Evolutionary conservation across 1,140 invertebrate species (phyloP), one percentile per base, ranked within the genome.

Genomic region (Drosophila paulistorum): DNA sequence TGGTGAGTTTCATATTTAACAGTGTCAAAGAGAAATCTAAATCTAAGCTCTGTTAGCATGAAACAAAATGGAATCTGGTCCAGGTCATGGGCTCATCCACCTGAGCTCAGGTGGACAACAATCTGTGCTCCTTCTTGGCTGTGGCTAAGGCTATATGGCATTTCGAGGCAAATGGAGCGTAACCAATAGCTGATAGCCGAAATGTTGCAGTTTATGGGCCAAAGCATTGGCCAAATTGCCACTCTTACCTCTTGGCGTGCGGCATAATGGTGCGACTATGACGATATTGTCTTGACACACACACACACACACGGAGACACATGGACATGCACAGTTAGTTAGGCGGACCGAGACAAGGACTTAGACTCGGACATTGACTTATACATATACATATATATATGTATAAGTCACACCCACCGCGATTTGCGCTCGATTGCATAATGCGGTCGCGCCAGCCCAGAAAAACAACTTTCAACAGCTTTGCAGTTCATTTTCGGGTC

Each of bases 181-280:
- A 86, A 77, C 79, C 83, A 87, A 86, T 83, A 79, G 76, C 83
- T 86, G 76, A 87, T 86, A 87, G 83, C 79, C 79, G 55, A 74
- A 86, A 86, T 86, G 70, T 79, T 86, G 72, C 72, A 83, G 79
- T 87, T 87, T 87, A 83, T 86, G 83, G 17, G 62, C 66, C 75
- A 71, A 58, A 65, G 42, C 79, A 71, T 70, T 81, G 67, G 79
- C 79, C 76, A 87, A 87, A 86, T 87, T 79, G 79, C 67, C 77
- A 69, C 45, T 23, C 9, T 37, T 37, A 5, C 20, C 17, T 51
- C 45, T 87, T 79, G 79, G 66, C 82, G 68, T 85, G 77, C 68
- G 70, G 65, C 78, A 81, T 81, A 80, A 77, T 69, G 77, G 74
- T 74, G 63, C 78, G 63, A 71, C 77, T 74, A 84, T 80, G 74